Percentiles rank a stretch among this genome's conserved stretches.
These are phyloP conservation scores for Gambusia yucatana DNA, from an alignment of 2,797 vertebrate genomes.

Conservation along the genomic window DNA sequence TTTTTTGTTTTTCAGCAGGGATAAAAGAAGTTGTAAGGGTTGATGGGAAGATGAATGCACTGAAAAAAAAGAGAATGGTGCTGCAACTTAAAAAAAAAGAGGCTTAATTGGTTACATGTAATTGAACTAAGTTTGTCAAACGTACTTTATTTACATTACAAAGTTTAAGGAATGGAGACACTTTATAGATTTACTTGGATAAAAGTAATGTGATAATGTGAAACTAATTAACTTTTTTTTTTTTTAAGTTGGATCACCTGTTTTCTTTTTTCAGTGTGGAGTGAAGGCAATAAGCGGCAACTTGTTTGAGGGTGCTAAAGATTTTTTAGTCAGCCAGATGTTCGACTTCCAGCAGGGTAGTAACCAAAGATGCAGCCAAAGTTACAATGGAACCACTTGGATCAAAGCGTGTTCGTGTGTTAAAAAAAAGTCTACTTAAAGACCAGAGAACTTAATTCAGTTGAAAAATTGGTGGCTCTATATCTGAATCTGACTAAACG, in stretches of 20 bases:
- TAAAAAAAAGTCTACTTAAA: background rate
- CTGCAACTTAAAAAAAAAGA: no score
- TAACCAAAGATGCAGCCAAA: background rate
- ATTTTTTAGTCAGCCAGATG: background rate
- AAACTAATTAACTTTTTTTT: no score
- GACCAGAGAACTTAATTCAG: background rate
- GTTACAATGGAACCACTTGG: background rate
- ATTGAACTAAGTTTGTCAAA: no score
- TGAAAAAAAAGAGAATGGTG: no score
- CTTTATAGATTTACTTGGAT: no score
- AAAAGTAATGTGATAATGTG: no score
- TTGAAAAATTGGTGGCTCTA: background rate
- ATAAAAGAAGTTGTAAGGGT: background rate
- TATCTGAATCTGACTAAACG: background rate
- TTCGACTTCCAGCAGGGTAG: background rate
- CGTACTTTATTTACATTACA: no score
- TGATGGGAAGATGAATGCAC: background rate
- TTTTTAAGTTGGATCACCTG: no score
- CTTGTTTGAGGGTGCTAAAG: background rate
- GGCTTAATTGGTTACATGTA: no score
- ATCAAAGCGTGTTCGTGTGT: background rate
- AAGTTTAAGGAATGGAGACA: no score
- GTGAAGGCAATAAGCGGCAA: background rate
- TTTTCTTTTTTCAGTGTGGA: no score
- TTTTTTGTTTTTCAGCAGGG: background rate